Conservation (phyloP, 2,113 vertebrate species). For the Hippocampus barbouri region DNA sequence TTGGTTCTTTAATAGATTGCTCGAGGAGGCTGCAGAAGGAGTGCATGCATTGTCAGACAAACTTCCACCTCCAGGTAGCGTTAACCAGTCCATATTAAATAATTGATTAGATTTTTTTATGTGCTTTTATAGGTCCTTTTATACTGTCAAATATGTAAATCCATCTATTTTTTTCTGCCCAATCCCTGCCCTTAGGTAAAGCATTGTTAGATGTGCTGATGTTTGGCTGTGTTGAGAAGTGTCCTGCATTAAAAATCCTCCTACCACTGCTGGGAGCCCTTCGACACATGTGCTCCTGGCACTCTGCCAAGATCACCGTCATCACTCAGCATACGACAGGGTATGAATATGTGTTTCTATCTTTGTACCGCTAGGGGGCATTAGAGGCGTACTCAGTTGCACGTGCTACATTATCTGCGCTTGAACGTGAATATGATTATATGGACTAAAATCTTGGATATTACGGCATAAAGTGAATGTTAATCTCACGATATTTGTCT, state of each 20-base stretch:
- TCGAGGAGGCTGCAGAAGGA: constrained; percentile 64
- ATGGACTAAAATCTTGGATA: neutral
- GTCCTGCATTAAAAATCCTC: constrained; percentile 49
- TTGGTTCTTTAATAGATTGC: constrained; percentile 42
- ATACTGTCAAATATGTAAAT: neutral
- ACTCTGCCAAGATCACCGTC: constrained; percentile 57
- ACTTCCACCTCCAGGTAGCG: constrained; percentile 62
- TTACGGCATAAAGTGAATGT: neutral
- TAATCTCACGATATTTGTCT: neutral
- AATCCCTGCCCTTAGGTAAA: constrained; percentile 46
- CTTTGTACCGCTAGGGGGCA: constrained; percentile 48
- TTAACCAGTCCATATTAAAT: neutral
- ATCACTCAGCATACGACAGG: constrained; percentile 43
- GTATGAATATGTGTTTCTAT: constrained; percentile 34
- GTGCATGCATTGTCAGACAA: constrained; percentile 61
- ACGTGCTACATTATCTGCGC: too few relatives aligned
- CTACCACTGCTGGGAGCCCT: constrained; percentile 64
- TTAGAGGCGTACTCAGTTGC: constrained; percentile 7
- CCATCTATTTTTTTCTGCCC: neutral
- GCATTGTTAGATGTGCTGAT: constrained; percentile 61
- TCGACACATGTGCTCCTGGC: constrained; percentile 65
- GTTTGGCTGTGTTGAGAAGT: constrained; percentile 39
- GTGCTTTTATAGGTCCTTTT: neutral
- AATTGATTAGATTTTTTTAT: too few relatives aligned
- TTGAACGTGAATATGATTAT: neutral